Conservation (phyloP, 2,797 vertebrate genomes). For the Margarornis squamiger region DNA sequence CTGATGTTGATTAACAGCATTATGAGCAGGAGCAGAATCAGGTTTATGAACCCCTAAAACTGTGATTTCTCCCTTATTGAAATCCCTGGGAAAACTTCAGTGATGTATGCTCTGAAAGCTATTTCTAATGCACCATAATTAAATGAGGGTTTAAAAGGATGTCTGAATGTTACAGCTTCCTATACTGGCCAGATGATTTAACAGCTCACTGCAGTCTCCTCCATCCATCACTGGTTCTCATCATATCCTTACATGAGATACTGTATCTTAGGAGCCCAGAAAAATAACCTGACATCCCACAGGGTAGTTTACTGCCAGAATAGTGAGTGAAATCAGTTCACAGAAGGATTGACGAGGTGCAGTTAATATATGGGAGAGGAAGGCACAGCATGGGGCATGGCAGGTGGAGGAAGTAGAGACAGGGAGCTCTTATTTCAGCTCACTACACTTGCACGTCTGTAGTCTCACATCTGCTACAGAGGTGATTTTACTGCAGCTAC, state of each 20-base stretch:
- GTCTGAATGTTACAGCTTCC: background rate
- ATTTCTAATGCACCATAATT: background rate
- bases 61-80: background rate
- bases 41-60: background rate
- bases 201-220: background rate
- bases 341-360: fast-evolving
- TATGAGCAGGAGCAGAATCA: background rate
- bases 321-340: background rate
- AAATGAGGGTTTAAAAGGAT: background rate
- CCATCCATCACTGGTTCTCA: background rate
- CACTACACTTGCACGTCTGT: fast-evolving
- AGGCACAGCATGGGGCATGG: background rate
- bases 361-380: background rate
- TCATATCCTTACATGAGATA: background rate
- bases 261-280: background rate
- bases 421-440: background rate
- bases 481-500: background rate
- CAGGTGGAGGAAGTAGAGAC: background rate
- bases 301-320: background rate
- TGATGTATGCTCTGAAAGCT: background rate
- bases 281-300: background rate
- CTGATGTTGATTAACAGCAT: background rate
- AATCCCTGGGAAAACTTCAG: background rate
- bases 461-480: background rate
- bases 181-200: background rate